phyloP scores from a whole-genome alignment of 1,140 invertebrate species.

The Temnothorax longispinosus region DNA sequence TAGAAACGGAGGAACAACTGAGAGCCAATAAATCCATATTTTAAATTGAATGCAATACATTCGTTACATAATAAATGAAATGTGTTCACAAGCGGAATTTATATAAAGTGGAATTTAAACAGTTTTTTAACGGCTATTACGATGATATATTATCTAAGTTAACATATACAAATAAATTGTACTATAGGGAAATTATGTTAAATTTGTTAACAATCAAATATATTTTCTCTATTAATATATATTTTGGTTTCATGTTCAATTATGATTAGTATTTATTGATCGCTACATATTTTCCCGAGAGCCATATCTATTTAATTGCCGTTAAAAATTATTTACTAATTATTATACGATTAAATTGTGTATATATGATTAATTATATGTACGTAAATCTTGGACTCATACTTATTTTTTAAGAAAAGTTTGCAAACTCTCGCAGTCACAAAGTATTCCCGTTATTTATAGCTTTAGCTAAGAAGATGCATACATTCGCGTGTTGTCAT shows the following conservation, averaged over 20 bases:
- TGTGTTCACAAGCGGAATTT: slow-evolving; percentile 26
- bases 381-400: background rate
- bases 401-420: background rate
- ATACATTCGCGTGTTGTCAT: slow-evolving; percentile 16
- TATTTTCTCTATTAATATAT: slow-evolving; percentile 13
- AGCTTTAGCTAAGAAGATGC: background rate
- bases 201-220: slow-evolving; percentile 28
- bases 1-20: background rate
- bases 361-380: slow-evolving; percentile 6
- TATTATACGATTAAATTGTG: slow-evolving; percentile 16
- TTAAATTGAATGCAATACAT: slow-evolving; percentile 26
- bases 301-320: slow-evolving; percentile 1
- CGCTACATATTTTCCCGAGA: slow-evolving; percentile 1
- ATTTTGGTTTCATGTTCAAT: slow-evolving; percentile 13
- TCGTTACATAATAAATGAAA: slow-evolving; percentile 14
- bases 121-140: slow-evolving; percentile 28
- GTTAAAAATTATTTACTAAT: slow-evolving; percentile 35
- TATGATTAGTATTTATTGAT: slow-evolving; percentile 23
- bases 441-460: slow-evolving; percentile 1
- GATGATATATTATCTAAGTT: slow-evolving; percentile 21
- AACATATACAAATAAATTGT: slow-evolving; percentile 37
- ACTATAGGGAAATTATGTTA: slow-evolving; percentile 31
- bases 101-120: background rate
- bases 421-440: background rate
- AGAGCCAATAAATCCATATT: slow-evolving; percentile 11